Conservation (phyloP, 1,140 invertebrate species). For the Patella vulgata region DNA sequence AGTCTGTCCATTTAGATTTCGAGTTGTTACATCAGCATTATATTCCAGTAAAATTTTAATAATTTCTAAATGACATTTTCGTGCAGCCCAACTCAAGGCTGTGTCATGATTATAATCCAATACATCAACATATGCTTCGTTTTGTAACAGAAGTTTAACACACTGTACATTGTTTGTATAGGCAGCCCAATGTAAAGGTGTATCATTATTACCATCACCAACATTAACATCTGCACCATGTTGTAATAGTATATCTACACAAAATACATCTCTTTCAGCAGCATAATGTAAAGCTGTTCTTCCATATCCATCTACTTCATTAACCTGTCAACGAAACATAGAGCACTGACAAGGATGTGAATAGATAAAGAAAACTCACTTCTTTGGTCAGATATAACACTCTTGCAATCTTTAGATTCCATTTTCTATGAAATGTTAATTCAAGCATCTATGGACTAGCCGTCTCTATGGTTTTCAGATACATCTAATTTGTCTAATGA, state of each 20-base stretch:
- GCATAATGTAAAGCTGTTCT: conserved; percentile 62
- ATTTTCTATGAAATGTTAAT: too few species aligned
- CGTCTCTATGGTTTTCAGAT: too few species aligned
- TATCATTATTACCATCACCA: conserved; percentile 54
- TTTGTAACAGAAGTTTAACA: conserved; percentile 63
- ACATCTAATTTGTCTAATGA: too few species aligned
- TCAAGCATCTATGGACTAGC: too few species aligned
- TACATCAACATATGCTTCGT: conserved; percentile 66
- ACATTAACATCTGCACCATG: conserved; percentile 55
- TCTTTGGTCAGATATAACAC: too few species aligned
- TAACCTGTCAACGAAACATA: conserved; percentile 45
- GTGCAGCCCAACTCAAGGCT: conserved; percentile 82
- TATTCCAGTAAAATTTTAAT: conserved; percentile 83
- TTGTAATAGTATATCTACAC: conserved; percentile 49
- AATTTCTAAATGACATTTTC: conserved; percentile 87
- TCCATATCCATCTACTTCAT: conserved; percentile 59
- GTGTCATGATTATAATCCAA: conserved; percentile 66
- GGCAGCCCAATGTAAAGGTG: conserved; percentile 63
- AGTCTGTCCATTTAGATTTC: conserved; percentile 46
- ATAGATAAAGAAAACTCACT: background rate
- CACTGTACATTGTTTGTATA: conserved; percentile 59
- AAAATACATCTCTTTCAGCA: conserved; percentile 51
- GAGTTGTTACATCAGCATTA: conserved; percentile 69
- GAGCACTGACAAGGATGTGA: background rate
- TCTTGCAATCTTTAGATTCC: too few species aligned